Conservation (phyloP, 1,140 invertebrate species). For the Paracyclopina nana region DNA sequence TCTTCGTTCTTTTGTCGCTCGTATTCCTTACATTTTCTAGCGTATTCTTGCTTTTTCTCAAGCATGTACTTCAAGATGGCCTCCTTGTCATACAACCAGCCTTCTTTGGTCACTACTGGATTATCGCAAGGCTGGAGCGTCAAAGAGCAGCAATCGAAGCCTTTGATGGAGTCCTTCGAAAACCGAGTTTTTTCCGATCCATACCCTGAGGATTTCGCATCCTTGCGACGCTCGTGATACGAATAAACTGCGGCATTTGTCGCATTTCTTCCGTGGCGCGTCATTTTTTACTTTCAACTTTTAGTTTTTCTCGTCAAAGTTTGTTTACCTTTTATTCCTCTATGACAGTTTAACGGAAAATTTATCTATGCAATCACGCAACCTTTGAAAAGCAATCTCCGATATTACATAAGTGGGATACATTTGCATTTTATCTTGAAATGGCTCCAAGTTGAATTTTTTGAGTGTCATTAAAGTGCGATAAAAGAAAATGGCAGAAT, state of each 20-base stretch:
- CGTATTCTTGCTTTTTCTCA: slow-evolving; percentile 80
- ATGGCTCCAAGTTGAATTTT: no score
- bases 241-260: slow-evolving; percentile 96
- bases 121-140: slow-evolving; percentile 84
- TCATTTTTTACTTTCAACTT: no score
- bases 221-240: slow-evolving; percentile 93
- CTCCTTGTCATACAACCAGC: slow-evolving; percentile 92
- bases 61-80: slow-evolving; percentile 88
- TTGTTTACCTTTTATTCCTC: no score
- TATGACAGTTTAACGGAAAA: no score
- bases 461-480: no score
- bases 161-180: slow-evolving; percentile 90
- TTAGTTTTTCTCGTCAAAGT: no score
- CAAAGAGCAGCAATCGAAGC: slow-evolving; percentile 93
- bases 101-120: slow-evolving; percentile 75
- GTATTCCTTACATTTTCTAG: slow-evolving; percentile 72
- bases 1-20: slow-evolving; percentile 65
- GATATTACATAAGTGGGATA: no score
- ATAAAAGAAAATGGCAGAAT: no score
- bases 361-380: no score
- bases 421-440: no score
- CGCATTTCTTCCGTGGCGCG: slow-evolving; percentile 86
- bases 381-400: no score
- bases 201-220: slow-evolving; percentile 75
- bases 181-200: slow-evolving; percentile 60